These are phyloP conservation scores for Oceanodroma tethys DNA, from an alignment of 2,113 vertebrate genomes.

Conservation along the genomic window DNA sequence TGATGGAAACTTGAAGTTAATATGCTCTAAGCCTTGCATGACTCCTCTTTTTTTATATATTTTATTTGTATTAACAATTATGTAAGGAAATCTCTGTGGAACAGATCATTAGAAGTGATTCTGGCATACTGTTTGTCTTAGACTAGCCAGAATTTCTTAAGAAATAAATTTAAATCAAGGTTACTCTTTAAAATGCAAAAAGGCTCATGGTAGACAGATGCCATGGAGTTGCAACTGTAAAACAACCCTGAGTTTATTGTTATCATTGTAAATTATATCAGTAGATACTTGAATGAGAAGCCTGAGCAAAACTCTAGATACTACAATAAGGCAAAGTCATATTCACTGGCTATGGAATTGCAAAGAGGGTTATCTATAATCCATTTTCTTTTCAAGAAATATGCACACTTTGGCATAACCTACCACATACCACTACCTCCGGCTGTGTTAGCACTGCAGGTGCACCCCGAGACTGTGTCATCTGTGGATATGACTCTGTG, in stretches of 20 bases:
- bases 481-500: neutral
- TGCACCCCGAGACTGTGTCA: neutral
- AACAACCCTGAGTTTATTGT: neutral
- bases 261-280: neutral
- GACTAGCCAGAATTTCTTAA: neutral
- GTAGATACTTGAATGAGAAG: neutral
- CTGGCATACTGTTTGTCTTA: neutral
- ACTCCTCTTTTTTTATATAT: neutral
- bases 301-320: neutral
- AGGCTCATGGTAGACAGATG: neutral
- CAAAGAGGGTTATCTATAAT: neutral
- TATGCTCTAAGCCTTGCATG: neutral
- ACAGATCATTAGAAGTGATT: neutral
- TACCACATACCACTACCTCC: neutral
- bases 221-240: neutral
- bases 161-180: neutral
- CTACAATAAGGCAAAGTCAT: neutral
- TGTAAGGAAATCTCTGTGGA: neutral
- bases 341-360: neutral
- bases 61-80: slow-evolving; percentile 8
- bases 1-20: neutral
- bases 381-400: neutral
- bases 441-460: neutral
- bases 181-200: neutral
- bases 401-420: neutral